These are phyloP conservation scores for Poecile montanus DNA, from an alignment of 2,797 vertebrate genomes.

Conservation along the genomic window DNA sequence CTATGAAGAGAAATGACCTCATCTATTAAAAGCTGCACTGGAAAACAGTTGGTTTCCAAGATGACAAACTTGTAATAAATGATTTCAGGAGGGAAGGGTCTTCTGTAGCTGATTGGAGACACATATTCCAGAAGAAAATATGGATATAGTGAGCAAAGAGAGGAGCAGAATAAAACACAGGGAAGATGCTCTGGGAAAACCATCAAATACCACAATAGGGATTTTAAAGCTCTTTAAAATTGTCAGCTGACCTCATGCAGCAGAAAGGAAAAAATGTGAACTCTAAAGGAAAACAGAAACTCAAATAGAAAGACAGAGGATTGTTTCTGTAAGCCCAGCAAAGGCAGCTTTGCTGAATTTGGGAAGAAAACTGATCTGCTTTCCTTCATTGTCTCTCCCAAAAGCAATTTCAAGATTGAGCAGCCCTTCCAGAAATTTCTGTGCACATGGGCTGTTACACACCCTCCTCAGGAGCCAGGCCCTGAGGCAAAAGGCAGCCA, in stretches of 20 bases:
- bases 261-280: slow-evolving; percentile 5
- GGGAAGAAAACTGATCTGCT: not conserved
- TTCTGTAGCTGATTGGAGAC: not conserved
- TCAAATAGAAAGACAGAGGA: not conserved
- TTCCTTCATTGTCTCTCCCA: not conserved
- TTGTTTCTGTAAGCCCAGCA: not conserved
- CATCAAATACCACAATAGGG: not conserved
- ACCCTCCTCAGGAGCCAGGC: not conserved
- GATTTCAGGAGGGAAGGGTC: not conserved
- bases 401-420: slow-evolving; percentile 1
- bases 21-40: not conserved
- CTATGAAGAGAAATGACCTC: not conserved
- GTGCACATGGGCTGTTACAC: not conserved
- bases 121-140: not conserved
- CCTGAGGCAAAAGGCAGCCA: accelerated
- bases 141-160: not conserved
- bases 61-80: not conserved
- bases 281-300: not conserved
- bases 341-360: not conserved
- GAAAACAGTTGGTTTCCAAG: slow-evolving; percentile 2
- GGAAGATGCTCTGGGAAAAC: not conserved
- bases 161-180: not conserved
- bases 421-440: not conserved
- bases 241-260: not conserved
- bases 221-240: slow-evolving; percentile 12